Conservation (phyloP, 1,140 invertebrate species). For the Grapholita molesta region DNA sequence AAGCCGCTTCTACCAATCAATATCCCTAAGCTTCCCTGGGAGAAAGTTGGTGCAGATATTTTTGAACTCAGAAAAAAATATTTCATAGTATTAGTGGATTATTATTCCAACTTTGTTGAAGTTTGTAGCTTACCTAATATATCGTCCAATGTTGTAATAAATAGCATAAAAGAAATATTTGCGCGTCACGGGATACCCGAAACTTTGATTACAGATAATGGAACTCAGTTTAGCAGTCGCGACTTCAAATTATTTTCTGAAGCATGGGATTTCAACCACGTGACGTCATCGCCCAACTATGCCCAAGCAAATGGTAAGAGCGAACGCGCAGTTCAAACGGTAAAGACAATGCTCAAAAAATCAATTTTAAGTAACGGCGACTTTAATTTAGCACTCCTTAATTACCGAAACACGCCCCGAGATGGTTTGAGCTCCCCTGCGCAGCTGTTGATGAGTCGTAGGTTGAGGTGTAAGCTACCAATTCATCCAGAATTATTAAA, state of each 20-base stretch:
- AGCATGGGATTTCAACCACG: slow-evolving; percentile 50
- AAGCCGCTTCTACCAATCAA: slow-evolving; percentile 37
- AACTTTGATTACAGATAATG: slow-evolving; percentile 54
- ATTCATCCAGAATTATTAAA: neutral
- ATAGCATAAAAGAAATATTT: slow-evolving; percentile 11
- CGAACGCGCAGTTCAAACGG: slow-evolving; percentile 43
- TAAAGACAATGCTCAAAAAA: slow-evolving; percentile 46
- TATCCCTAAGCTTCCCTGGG: slow-evolving; percentile 5
- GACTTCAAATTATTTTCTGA: slow-evolving; percentile 53
- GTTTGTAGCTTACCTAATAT: slow-evolving; percentile 19
- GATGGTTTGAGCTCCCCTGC: slow-evolving; percentile 17
- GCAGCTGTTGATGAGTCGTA: slow-evolving; percentile 17
- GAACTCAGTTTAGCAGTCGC: slow-evolving; percentile 27
- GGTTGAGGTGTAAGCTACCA: slow-evolving; percentile 3
- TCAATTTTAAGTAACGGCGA: neutral
- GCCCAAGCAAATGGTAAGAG: slow-evolving; percentile 50
- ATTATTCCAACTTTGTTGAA: slow-evolving; percentile 30
- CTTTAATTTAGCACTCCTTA: slow-evolving; percentile 8
- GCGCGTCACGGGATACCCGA: slow-evolving; percentile 44
- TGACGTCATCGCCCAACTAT: slow-evolving; percentile 56
- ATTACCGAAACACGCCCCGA: slow-evolving; percentile 1
- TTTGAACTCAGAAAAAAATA: slow-evolving; percentile 23
- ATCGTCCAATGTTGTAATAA: neutral
- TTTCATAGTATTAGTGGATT: slow-evolving; percentile 32
- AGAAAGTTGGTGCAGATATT: slow-evolving; percentile 6